phyloP scores from a whole-genome alignment of 2,888 invertebrate species.

The Ariolimax columbianus region DNA sequence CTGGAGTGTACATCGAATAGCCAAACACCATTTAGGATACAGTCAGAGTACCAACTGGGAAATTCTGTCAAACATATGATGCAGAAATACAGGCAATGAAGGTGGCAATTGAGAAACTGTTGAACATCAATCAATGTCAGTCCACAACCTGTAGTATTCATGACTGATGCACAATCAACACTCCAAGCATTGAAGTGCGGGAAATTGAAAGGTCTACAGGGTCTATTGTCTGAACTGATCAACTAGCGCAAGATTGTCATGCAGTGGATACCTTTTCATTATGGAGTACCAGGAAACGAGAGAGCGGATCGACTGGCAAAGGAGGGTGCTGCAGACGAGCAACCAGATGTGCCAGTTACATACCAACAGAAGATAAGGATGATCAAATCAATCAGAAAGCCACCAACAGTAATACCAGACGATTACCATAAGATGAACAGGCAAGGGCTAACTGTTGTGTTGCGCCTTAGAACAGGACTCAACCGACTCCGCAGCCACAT shows the following conservation, averaged over 20 bases:
- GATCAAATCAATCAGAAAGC: neutral
- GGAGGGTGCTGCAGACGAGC: neutral
- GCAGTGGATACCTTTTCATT: neutral
- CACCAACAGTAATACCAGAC: neutral
- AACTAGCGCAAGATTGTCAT: no score
- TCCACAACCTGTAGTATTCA: neutral
- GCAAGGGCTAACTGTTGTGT: neutral
- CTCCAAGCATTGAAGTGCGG: neutral
- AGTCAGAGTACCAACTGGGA: neutral
- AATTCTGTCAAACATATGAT: neutral
- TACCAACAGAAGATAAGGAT: neutral
- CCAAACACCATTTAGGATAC: neutral
- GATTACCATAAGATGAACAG: neutral
- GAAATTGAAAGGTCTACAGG: neutral
- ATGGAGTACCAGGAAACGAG: constrained; percentile 3
- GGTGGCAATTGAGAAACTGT: neutral
- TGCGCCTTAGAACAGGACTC: neutral
- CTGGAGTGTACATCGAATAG: neutral
- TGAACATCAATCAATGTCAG: neutral
- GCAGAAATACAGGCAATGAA: constrained; percentile 4
- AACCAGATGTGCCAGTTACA: neutral
- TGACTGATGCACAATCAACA: neutral
- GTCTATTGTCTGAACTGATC: neutral
- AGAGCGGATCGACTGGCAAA: neutral
- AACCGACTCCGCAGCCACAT: neutral